Conservation (phyloP, 35 echinoderm and acorn worm species). For the Chiridota heheva region DNA sequence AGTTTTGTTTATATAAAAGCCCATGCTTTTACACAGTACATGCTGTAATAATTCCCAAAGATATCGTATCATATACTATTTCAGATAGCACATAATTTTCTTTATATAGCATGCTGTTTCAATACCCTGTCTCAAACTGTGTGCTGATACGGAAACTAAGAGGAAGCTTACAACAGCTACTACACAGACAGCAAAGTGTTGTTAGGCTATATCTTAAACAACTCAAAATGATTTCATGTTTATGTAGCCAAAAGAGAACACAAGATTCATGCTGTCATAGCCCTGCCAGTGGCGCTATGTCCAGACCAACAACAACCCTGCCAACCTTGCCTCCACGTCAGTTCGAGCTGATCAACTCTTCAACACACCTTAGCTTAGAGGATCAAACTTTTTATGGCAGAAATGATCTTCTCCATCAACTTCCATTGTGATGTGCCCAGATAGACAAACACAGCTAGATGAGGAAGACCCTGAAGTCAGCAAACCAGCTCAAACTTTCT, state of each 20-base stretch:
- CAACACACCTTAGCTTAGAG: conserved; percentile 20
- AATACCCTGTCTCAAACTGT: too few relatives aligned
- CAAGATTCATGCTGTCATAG: conserved; percentile 1
- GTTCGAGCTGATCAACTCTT: conserved; percentile 16
- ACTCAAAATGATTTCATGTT: conserved; percentile 46
- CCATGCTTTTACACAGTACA: too few relatives aligned
- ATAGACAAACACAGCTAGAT: neutral
- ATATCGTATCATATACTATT: too few relatives aligned
- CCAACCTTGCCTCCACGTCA: conserved; percentile 9
- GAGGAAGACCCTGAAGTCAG: conserved; percentile 52
- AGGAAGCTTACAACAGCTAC: too few relatives aligned
- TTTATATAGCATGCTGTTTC: too few relatives aligned
- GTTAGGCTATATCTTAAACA: conserved; percentile 43
- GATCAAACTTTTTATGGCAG: conserved; percentile 55
- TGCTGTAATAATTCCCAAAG: too few relatives aligned
- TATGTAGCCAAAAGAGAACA: conserved; percentile 54
- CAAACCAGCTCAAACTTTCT: neutral
- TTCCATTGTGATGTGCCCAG: neutral
- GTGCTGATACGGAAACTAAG: too few relatives aligned
- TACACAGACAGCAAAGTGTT: conserved; percentile 52
- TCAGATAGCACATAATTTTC: too few relatives aligned
- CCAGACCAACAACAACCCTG: conserved; percentile 31
- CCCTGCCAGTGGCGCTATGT: conserved; percentile 41
- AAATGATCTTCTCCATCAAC: neutral
- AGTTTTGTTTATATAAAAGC: too few relatives aligned